Evolutionary conservation across 1,140 invertebrate species (phyloP).

Genomic region (Drosophila orosa): DNA sequence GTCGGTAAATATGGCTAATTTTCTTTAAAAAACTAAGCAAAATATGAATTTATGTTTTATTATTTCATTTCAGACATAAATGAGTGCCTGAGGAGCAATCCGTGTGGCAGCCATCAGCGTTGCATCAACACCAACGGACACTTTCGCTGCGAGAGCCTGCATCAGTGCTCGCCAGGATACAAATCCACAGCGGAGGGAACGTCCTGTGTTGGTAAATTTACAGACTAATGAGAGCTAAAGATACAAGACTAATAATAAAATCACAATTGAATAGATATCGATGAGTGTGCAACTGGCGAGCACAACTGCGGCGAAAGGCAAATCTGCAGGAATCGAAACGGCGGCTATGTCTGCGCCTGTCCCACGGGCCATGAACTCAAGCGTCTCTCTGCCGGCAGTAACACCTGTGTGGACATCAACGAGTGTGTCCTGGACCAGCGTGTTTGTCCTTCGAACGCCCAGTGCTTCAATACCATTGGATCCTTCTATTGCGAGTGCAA

Average conservation of each 20-base stretch:
- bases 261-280: constrained; percentile 85
- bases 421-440: constrained; percentile 88
- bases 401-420: constrained; percentile 94
- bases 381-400: constrained; percentile 85
- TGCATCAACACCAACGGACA: constrained; percentile 87
- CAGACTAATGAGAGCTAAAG: not conserved
- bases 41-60: too few species aligned
- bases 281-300: constrained; percentile 88
- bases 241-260: not conserved
- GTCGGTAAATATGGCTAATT: constrained; percentile 62
- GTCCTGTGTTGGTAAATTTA: constrained; percentile 81
- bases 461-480: constrained; percentile 92
- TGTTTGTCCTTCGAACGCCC: constrained; percentile 86
- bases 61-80: constrained; percentile 81
- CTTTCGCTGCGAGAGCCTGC: constrained; percentile 85
- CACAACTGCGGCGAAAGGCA: constrained; percentile 89
- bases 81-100: constrained; percentile 83
- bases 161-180: constrained; percentile 85
- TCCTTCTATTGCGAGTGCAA: constrained; percentile 93
- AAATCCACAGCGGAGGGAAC: constrained; percentile 84
- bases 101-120: constrained; percentile 82
- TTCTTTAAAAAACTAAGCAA: too few species aligned
- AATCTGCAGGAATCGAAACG: constrained; percentile 89
- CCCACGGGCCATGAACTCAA: constrained; percentile 87
- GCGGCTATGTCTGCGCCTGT: constrained; percentile 91